phyloP scores from a whole-genome alignment of 2,113 vertebrate species.

The Cryptotis parvus region DNA sequence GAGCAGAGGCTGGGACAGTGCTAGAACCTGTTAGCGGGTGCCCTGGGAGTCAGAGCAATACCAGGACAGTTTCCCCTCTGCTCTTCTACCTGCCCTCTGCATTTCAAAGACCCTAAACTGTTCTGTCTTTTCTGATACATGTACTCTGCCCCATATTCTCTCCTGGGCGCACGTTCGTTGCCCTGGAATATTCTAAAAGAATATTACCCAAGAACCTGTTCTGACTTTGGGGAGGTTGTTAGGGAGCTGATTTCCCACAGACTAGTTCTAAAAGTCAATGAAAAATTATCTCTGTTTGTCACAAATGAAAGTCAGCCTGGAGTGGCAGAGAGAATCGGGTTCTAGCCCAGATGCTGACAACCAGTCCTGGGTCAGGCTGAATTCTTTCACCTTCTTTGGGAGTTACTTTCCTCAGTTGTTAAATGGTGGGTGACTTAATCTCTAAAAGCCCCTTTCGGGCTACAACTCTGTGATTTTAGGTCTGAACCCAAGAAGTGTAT shows the following conservation, averaged over 20 bases:
- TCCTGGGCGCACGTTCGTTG: background rate
- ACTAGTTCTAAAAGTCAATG: background rate
- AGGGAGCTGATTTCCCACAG: background rate
- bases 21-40: too few relatives aligned
- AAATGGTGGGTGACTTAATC: background rate
- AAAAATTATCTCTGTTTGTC: background rate
- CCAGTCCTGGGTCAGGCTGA: too few relatives aligned
- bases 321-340: background rate
- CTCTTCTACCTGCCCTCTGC: too few relatives aligned
- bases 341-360: background rate
- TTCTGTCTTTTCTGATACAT: too few relatives aligned
- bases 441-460: background rate
- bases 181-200: background rate
- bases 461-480: conserved; percentile 10
- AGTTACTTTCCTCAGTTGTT: background rate
- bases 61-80: rapidly evolving
- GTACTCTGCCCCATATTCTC: background rate
- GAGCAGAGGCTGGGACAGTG: too few relatives aligned
- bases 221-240: too few relatives aligned
- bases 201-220: too few relatives aligned
- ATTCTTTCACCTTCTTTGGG: background rate
- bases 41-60: too few relatives aligned
- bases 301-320: background rate
- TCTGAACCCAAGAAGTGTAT: conserved; percentile 33
- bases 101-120: too few relatives aligned